Evolutionary conservation across 2,888 invertebrate species (phyloP), one percentile per base, ranked within the genome.

Genomic region (Epistrophe eligans): DNA sequence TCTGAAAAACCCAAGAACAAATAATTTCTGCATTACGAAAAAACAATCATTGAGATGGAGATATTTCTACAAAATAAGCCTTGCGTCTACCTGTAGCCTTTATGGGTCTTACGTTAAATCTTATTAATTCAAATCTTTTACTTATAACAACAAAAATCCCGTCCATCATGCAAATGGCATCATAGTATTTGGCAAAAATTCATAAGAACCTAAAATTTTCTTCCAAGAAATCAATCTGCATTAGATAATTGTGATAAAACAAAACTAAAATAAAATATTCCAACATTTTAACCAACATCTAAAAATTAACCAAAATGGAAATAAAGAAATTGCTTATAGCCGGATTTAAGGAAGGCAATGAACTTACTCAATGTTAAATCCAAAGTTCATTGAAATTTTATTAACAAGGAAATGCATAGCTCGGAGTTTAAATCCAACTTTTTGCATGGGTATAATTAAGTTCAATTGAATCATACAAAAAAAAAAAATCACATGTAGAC

Each of bases 271-370:
- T 7, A 32, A 4, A 35, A 8, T 6, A 1, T 6, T 35, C 35
- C 43, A 15, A n/a, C 45, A 45, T 43, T 5, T n/a, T n/a, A n/a
- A n/a, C n/a, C 43, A 43, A 15, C 13, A n/a, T 45, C 4, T 0
- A 45, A 45, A 45, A 45, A 5, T 45, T 43, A 10, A 52, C 24
- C 15, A 8, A 15, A 4, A 5, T 5, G 5, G 2, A 55, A 55
- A 24, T 28, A 15, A 9, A 35, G 2, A 35, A 58, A 11, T 17
- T 17, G 6, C 35, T 2, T 35, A 35, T 7, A 2, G 17, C 35
- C 24, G 8, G 24, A 43, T 62, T 43, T 7, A 48, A 66, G 48
- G 58, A 62, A 74, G 74, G 67, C 80, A 80, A 74, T 74, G 60
- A 79, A 72, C 64, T 55, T 57, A 8, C 17, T 24, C 9, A 15